Evolutionary conservation across 2,113 vertebrate genomes (phyloP).

Genomic region (Leptocoma aspasia): DNA sequence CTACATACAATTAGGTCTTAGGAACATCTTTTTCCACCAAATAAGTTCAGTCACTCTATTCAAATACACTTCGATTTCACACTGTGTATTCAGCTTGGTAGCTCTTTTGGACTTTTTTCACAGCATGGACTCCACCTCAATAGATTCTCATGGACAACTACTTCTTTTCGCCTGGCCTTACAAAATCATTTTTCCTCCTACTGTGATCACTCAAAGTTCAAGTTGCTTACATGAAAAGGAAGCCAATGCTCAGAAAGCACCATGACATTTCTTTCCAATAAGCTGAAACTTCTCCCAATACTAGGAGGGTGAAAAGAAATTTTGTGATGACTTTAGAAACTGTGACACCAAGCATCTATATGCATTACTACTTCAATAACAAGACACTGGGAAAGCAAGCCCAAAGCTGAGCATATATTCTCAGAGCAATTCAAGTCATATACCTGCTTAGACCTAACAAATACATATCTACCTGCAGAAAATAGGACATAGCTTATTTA

Average conservation of each 20-base stretch:
- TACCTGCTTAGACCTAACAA: neutral
- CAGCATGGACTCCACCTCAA: constrained; percentile 18
- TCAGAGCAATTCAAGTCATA: neutral
- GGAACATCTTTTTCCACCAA: neutral
- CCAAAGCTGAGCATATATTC: neutral
- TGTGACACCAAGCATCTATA: neutral
- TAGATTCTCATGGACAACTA: neutral
- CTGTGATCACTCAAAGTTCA: neutral
- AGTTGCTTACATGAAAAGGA: neutral
- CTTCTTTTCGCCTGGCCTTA: neutral
- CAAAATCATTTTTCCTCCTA: neutral
- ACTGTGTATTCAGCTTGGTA: neutral
- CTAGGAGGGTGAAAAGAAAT: neutral
- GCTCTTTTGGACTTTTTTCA: constrained; percentile 15
- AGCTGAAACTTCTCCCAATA: neutral
- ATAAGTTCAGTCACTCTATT: neutral
- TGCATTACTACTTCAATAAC: neutral
- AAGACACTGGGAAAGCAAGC: neutral
- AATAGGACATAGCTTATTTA: neutral
- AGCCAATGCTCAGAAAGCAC: neutral
- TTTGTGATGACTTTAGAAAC: neutral
- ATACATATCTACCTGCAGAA: neutral
- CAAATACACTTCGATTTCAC: neutral
- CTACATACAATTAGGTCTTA: neutral
- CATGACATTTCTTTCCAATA: neutral